A percentile compares a stretch with the other conserved stretches of the same genome.
These are phyloP conservation scores for Lamprotornis superbus DNA, from an alignment of 2,113 vertebrate genomes.

Conservation along the genomic window DNA sequence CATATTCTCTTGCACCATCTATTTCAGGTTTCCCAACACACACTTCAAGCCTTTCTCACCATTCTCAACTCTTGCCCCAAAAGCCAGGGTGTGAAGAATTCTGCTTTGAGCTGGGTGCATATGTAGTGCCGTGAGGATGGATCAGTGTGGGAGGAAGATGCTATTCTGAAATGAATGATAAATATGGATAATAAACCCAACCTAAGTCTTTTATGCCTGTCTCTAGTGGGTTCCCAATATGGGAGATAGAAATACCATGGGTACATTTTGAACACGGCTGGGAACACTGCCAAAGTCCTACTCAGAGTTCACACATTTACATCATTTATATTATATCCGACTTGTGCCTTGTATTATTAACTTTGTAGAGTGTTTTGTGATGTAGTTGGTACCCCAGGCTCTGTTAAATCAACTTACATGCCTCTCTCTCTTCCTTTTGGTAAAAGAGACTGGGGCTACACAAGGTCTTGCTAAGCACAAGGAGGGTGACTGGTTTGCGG, in stretches of 20 bases:
- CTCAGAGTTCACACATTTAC: constrained; percentile 64
- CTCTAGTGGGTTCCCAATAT: constrained; percentile 49
- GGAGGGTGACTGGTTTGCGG: background rate
- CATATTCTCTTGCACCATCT: constrained; percentile 3
- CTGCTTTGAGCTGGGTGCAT: background rate
- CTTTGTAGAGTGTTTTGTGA: constrained; percentile 42
- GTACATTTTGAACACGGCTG: constrained; percentile 60
- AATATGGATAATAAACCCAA: constrained; percentile 56
- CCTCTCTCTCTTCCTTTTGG: background rate
- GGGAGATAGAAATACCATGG: constrained; percentile 62
- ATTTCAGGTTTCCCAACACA: constrained; percentile 9
- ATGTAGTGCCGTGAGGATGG: background rate
- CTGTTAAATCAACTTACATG: constrained; percentile 14
- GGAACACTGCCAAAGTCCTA: constrained; percentile 58
- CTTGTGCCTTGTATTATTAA: constrained; percentile 59
- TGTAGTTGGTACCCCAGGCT: constrained; percentile 18
- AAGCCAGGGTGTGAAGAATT: constrained; percentile 36
- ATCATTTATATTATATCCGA: constrained; percentile 61
- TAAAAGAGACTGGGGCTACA: background rate
- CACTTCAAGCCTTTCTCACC: background rate
- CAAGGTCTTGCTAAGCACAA: background rate
- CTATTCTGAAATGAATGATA: constrained; percentile 62
- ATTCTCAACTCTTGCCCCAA: constrained; percentile 32
- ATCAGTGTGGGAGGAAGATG: constrained; percentile 42
- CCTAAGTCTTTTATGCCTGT: constrained; percentile 45